Evolutionary conservation across 2,797 vertebrate genomes (phyloP).

Genomic region (Leuciscus waleckii): DNA sequence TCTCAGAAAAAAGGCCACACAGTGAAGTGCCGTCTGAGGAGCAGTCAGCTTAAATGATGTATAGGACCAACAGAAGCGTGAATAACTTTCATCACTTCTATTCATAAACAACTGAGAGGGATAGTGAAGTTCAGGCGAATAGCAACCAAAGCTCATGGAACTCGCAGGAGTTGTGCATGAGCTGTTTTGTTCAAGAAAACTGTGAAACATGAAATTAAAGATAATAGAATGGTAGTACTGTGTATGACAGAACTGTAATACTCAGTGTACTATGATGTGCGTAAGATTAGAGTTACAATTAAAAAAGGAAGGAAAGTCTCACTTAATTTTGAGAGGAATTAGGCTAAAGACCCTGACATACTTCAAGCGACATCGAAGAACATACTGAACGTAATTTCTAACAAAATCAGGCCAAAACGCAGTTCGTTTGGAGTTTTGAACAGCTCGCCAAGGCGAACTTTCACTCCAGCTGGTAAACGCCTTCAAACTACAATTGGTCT

Average conservation of each 20-base stretch:
- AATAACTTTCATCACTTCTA: constrained; percentile 43
- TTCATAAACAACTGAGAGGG: constrained; percentile 28
- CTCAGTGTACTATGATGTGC: not conserved
- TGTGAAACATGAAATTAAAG: constrained; percentile 26
- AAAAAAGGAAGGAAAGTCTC: too few species aligned
- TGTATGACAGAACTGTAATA: not conserved
- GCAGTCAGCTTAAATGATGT: constrained; percentile 34
- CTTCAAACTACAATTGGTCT: not conserved
- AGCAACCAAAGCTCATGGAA: constrained; percentile 15
- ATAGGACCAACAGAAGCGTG: constrained; percentile 38
- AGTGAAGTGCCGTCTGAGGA: constrained; percentile 37
- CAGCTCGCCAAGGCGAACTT: not conserved
- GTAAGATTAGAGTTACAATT: not conserved
- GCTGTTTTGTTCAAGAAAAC: constrained; percentile 18
- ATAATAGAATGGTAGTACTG: not conserved
- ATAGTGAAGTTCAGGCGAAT: constrained; percentile 16
- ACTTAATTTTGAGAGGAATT: constrained; percentile 8
- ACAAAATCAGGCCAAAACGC: not conserved
- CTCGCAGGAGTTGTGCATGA: not conserved
- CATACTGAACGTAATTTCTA: not conserved
- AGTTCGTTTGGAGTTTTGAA: not conserved
- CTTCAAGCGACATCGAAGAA: not conserved
- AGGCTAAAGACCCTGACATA: not conserved
- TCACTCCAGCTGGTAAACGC: not conserved
- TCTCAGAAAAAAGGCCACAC: constrained; percentile 36